Conservation (phyloP, 2,797 vertebrate genomes). For the Chaetophractus vellerosus region DNA sequence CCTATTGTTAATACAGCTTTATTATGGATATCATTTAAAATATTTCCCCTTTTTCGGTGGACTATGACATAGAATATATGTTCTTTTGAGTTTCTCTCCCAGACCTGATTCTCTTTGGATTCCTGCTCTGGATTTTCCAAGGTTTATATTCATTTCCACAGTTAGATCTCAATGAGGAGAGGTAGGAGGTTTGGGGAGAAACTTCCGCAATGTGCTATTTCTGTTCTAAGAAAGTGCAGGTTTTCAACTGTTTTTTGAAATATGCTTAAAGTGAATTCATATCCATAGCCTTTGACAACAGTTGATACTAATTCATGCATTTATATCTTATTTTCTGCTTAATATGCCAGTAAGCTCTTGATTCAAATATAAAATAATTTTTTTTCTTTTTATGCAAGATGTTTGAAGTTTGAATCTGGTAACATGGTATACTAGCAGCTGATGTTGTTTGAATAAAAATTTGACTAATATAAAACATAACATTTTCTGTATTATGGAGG, state of each 20-base stretch:
- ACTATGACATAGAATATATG: not conserved
- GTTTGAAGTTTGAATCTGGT: slow-evolving; percentile 45
- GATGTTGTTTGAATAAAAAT: slow-evolving; percentile 57
- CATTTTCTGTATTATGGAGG: slow-evolving; percentile 3
- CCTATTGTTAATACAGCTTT: slow-evolving; percentile 91
- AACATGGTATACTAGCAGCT: slow-evolving; percentile 18
- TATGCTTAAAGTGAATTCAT: slow-evolving; percentile 42
- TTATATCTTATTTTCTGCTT: slow-evolving; percentile 74
- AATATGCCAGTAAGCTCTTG: not conserved
- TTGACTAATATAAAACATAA: not conserved
- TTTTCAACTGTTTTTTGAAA: slow-evolving; percentile 68
- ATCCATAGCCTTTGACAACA: slow-evolving; percentile 22
- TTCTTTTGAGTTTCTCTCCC: slow-evolving; percentile 82
- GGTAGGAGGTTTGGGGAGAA: slow-evolving; percentile 26
- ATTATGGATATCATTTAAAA: slow-evolving; percentile 88
- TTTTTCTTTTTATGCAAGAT: not conserved
- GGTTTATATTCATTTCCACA: slow-evolving; percentile 60
- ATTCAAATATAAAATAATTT: slow-evolving; percentile 33
- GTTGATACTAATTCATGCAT: slow-evolving; percentile 65
- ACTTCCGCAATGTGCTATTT: slow-evolving; percentile 13
- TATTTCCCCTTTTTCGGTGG: slow-evolving; percentile 53
- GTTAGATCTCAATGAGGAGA: slow-evolving; percentile 57
- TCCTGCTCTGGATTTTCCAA: not conserved
- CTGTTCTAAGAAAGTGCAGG: not conserved
- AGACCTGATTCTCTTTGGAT: slow-evolving; percentile 76